Conservation (phyloP, 2,797 vertebrate species). For the Rhadinocentrus ornatus region DNA sequence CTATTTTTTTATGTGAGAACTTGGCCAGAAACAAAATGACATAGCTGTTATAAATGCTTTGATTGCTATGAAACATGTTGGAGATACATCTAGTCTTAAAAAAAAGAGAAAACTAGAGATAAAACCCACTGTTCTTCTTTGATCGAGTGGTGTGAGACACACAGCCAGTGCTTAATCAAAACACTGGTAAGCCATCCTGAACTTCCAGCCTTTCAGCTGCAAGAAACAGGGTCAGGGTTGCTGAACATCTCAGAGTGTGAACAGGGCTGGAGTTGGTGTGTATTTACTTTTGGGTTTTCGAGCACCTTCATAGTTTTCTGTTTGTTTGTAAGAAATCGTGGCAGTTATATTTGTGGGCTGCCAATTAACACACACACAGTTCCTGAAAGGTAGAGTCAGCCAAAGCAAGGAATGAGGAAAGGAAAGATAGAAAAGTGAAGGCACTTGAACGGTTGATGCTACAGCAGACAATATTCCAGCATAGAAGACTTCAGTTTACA, state of each 20-base stretch:
- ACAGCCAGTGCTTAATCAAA: constrained; percentile 73
- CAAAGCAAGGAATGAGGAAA: constrained; percentile 25
- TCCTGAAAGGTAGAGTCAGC: constrained; percentile 46
- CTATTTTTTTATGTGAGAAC: constrained; percentile 31
- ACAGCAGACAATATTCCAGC: constrained; percentile 29
- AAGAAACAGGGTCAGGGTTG: constrained; percentile 68
- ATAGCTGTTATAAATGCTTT: constrained; percentile 47
- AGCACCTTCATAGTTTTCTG: constrained; percentile 7
- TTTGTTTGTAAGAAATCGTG: constrained; percentile 40
- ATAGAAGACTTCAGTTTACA: constrained; percentile 38
- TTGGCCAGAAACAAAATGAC: constrained; percentile 25
- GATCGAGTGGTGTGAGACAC: constrained; percentile 67
- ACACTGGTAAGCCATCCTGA: constrained; percentile 71
- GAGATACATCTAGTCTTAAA: constrained; percentile 30
- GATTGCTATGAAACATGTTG: constrained; percentile 50
- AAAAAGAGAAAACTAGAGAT: constrained; percentile 1
- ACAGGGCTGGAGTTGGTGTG: constrained; percentile 43
- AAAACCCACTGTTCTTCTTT: constrained; percentile 54
- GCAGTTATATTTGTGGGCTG: constrained; percentile 48
- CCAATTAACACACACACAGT: constrained; percentile 67
- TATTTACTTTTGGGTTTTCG: constrained; percentile 9
- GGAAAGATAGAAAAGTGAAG: constrained; percentile 45
- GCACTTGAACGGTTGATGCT: constrained; percentile 26
- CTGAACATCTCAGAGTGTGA: constrained; percentile 65
- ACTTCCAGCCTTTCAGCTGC: constrained; percentile 67